Percentiles rank a stretch among this genome's conserved stretches.
These are phyloP conservation scores for Leptogaster cylindrica DNA, from an alignment of 2,888 invertebrate species.

Conservation along the genomic window DNA sequence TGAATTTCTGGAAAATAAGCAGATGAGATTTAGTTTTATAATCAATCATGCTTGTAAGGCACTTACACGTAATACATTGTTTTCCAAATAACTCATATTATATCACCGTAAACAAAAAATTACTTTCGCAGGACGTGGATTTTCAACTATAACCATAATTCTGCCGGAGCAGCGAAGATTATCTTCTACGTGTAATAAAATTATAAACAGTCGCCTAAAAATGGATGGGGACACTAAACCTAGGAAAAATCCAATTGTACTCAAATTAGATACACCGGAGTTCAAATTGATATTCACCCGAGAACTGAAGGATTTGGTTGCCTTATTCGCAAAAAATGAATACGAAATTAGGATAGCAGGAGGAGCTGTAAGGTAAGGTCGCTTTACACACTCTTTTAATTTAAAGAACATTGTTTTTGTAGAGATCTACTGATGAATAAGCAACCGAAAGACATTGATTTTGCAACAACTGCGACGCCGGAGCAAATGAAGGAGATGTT, in stretches of 20 bases:
- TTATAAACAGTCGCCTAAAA: background rate
- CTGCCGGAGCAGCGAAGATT: background rate
- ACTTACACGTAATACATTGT: too few species aligned
- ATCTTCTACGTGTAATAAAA: background rate
- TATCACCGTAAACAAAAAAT: too few species aligned
- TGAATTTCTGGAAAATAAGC: too few species aligned
- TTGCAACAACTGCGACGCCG: conserved; percentile 97
- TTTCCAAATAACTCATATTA: too few species aligned
- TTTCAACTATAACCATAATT: background rate
- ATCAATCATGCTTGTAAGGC: too few species aligned
- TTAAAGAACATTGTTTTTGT: too few species aligned
- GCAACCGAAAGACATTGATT: conserved; percentile 90
- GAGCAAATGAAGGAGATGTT: conserved; percentile 96
- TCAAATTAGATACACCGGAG: conserved; percentile 74
- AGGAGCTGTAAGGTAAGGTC: conserved; percentile 83
- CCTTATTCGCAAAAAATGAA: conserved; percentile 79
- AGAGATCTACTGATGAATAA: conserved; percentile 81
- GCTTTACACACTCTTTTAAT: background rate
- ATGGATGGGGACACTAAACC: conserved; percentile 52
- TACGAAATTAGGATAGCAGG: conserved; percentile 94
- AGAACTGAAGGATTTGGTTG: conserved; percentile 74
- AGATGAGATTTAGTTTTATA: too few species aligned
- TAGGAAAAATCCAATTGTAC: conserved; percentile 72
- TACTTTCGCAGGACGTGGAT: too few species aligned
- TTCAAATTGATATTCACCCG: conserved; percentile 82